Conservation (phyloP, 2,113 vertebrate species). For the Aepyceros melampus region DNA sequence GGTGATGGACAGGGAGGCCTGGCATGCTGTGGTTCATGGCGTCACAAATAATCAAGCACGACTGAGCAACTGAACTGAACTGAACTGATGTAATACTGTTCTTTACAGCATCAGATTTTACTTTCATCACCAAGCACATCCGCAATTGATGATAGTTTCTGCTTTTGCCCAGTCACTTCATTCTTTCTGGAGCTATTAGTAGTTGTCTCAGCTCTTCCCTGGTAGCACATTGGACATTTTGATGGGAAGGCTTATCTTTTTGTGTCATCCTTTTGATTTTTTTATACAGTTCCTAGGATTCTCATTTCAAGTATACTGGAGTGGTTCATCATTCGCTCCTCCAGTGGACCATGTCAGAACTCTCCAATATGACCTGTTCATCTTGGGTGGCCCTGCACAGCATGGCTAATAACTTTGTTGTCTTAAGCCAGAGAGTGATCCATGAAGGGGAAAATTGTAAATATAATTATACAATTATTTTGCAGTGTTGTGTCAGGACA, state of each 20-base stretch:
- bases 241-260: background rate
- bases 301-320: background rate
- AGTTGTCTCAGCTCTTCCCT: background rate
- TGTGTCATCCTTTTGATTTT: background rate
- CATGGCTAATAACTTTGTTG: background rate
- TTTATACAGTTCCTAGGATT: background rate
- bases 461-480: background rate
- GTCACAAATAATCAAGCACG: rapidly evolving
- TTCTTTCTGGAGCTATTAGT: background rate
- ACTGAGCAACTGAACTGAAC: background rate
- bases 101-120: background rate
- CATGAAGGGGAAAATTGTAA: background rate
- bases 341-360: background rate
- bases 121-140: background rate
- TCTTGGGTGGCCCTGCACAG: background rate
- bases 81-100: background rate
- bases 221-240: background rate
- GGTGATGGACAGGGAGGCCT: background rate
- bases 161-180: background rate
- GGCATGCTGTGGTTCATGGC: rapidly evolving
- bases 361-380: background rate
- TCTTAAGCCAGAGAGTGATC: background rate
- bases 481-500: background rate
- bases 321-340: background rate
- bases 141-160: background rate